These are phyloP conservation scores for Periophthalmus magnuspinnatus DNA, from an alignment of 2,797 vertebrate genomes.

Conservation along the genomic window DNA sequence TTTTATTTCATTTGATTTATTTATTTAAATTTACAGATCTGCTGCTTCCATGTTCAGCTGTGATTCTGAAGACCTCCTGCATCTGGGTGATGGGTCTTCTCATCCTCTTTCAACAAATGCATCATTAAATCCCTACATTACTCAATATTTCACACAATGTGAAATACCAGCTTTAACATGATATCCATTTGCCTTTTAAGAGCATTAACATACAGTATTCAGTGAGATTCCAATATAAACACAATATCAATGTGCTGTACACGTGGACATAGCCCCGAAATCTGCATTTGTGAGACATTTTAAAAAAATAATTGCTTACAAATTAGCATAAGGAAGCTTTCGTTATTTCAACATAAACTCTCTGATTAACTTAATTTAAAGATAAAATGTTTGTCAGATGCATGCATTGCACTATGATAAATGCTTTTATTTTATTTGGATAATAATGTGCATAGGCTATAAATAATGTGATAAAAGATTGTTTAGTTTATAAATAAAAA, in stretches of 20 bases:
- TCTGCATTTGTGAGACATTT: background rate
- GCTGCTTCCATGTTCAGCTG: constrained; percentile 68
- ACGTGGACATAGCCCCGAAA: background rate
- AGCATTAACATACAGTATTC: constrained; percentile 1
- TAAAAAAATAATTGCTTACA: background rate
- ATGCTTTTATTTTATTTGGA: background rate
- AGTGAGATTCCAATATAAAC: background rate
- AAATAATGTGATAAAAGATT: background rate
- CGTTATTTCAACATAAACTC: background rate
- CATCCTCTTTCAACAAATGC: constrained; percentile 52
- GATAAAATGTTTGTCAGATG: background rate
- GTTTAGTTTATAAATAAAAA: background rate
- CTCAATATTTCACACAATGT: background rate
- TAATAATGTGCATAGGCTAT: background rate
- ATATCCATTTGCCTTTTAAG: background rate
- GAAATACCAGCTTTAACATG: constrained; percentile 8
- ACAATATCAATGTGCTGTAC: background rate
- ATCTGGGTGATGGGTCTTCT: constrained; percentile 62
- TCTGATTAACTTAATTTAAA: background rate
- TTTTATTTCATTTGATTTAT: no score
- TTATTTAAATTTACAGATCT: constrained; percentile 60
- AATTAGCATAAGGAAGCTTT: background rate
- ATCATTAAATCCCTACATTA: constrained; percentile 41
- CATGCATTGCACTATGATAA: constrained; percentile 2
- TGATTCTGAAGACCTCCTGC: constrained; percentile 66